Conservation (phyloP, 2,113 vertebrate genomes). For the Circaetus gallicus region DNA sequence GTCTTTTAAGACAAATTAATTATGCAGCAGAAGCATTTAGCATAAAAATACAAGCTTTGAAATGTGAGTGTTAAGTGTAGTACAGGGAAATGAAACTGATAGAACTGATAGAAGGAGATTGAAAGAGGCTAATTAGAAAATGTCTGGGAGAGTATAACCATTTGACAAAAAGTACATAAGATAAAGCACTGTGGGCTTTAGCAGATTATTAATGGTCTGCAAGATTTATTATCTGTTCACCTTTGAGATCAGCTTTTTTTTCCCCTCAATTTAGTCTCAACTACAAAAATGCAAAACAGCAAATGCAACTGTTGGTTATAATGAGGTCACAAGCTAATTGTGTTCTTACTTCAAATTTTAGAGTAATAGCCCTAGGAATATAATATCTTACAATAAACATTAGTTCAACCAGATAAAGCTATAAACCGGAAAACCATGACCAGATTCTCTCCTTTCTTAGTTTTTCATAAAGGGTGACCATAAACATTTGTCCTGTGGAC, state of each 20-base stretch:
- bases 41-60: constrained; percentile 49
- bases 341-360: neutral
- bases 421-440: neutral
- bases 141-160: neutral
- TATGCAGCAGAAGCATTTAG: constrained; percentile 35
- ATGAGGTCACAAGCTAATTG: constrained; percentile 18
- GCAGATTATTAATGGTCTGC: constrained; percentile 33
- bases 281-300: neutral
- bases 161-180: constrained; percentile 7
- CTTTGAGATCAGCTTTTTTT: neutral
- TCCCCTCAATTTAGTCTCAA: neutral
- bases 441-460: neutral
- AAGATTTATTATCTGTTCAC: constrained; percentile 9
- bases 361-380: neutral
- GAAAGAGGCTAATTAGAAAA: constrained; percentile 54
- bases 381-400: neutral
- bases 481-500: neutral
- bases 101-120: constrained; percentile 4
- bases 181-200: neutral
- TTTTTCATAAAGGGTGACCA: neutral
- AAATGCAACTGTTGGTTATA: neutral
- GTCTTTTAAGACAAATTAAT: constrained; percentile 47
- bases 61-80: constrained; percentile 32
- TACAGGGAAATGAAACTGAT: constrained; percentile 37
- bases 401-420: neutral